Evolutionary conservation across 2,888 invertebrate genomes (phyloP).

Genomic region (Zygothrica quintamaculata): DNA sequence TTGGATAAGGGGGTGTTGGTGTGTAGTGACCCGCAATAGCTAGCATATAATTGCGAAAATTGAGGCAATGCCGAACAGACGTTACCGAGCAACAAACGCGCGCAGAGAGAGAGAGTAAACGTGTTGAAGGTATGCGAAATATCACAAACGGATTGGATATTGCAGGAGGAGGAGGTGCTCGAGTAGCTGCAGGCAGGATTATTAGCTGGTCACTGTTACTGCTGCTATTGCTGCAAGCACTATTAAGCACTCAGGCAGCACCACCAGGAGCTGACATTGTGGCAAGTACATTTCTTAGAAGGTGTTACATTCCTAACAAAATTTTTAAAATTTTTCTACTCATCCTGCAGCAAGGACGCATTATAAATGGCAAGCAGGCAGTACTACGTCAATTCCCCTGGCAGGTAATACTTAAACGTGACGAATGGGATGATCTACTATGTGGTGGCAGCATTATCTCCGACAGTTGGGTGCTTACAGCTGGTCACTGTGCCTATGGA

Average conservation of each 20-base stretch:
- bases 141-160: neutral
- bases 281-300: constrained; percentile 10
- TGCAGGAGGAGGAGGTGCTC: constrained; percentile 2
- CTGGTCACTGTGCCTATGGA: constrained; percentile 81
- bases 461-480: constrained; percentile 80
- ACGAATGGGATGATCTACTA: constrained; percentile 70
- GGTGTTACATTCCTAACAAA: neutral
- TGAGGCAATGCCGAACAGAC: constrained; percentile 39
- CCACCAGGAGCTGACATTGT: constrained; percentile 24
- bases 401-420: constrained; percentile 81
- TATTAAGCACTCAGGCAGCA: constrained; percentile 22
- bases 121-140: constrained; percentile 7
- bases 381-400: constrained; percentile 79
- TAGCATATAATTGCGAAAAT: constrained; percentile 62
- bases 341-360: constrained; percentile 74
- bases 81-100: constrained; percentile 39
- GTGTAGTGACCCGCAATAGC: constrained; percentile 21
- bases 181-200: no score
- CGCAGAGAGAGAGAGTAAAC: constrained; percentile 9
- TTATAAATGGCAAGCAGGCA: constrained; percentile 74
- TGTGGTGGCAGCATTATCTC: constrained; percentile 83
- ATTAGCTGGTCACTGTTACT: constrained; percentile 9
- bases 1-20: neutral
- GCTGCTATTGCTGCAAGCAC: constrained; percentile 6
- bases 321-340: no score